Evolutionary conservation across 2,888 invertebrate species (phyloP).

Genomic region (Cancer borealis): DNA sequence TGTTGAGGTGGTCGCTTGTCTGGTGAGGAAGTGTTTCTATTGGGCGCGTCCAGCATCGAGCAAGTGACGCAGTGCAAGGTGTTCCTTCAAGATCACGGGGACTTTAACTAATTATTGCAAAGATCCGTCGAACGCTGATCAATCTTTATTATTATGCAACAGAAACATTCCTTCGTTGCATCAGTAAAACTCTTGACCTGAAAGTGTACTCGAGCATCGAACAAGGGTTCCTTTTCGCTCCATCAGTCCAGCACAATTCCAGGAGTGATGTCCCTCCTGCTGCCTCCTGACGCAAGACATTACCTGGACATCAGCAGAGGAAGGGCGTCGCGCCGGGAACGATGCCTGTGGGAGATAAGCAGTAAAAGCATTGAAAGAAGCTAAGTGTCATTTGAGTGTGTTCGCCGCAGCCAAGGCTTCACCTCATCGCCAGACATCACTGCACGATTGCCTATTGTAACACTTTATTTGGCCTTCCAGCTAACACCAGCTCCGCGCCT

Average conservation of each 20-base stretch:
- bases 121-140: not conserved
- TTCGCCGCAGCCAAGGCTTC: not conserved
- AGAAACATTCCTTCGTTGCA: not conserved
- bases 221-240: not conserved
- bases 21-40: not conserved
- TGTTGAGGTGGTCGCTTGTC: not conserved
- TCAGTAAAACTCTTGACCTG: not conserved
- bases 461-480: not conserved
- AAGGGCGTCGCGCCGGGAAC: not conserved
- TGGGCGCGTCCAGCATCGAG: too few species aligned
- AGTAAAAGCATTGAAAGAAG: constrained; percentile 27
- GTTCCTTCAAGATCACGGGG: too few species aligned
- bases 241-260: constrained; percentile 1
- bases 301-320: not conserved
- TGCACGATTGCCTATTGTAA: constrained; percentile 47
- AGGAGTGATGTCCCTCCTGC: constrained; percentile 3
- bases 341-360: constrained; percentile 47
- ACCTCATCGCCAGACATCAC: not conserved
- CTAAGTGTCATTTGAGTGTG: constrained; percentile 9
- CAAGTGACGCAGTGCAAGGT: not conserved
- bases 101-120: not conserved
- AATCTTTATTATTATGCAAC: not conserved
- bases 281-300: not conserved
- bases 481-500: not conserved
- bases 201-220: not conserved